Evolutionary conservation across 2,888 invertebrate genomes (phyloP), one percentile per base, ranked within the genome.

Genomic region (Arge pagana): DNA sequence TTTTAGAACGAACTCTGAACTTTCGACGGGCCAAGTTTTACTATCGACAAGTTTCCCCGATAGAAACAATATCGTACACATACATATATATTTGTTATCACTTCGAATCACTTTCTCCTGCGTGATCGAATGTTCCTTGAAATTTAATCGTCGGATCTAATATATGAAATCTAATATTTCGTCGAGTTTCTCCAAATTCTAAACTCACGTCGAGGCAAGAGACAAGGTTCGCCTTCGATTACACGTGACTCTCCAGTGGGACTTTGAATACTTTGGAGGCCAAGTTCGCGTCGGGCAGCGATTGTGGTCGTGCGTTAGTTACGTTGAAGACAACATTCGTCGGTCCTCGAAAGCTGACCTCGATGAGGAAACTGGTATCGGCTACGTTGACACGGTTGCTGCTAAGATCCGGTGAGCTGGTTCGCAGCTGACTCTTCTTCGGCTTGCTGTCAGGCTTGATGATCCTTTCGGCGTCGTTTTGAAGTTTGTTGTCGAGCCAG

Each of bases 401-500:
- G 48, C 82, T 82, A 37, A 85, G 72, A 70, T 85, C 84, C 3
- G 85, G 84, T 5, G 84, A 84, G 61, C 83, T 83, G 4, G 84
- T 84, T 49, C 86, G 74, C 19, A 85, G 63, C 52, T 81, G 78
- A 54, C 82, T 81, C 58, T 81, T 81, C 59, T 81, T 81, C 39
- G 85, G 70, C 33, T 80, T 77, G 48, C 79, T 80, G 55, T 80
- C 81, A 57, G 81, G 78, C 58, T 71, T 64, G 41, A 71, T 74
- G 16, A 67, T 67, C 45, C 76, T 77, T 21, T 74, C 71, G 24
- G 62, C 65, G 56, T 81, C 80, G n/a, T 78, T 74, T 57, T 81
- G 79, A 41, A 79, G 62, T 55, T 81, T 78, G 58, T 81, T 82
- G 56, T 83, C 82, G 50, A 80, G 64, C 81, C 82, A 82, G 36